These are phyloP conservation scores for Aleiodes testaceus DNA, from an alignment of 2,888 invertebrate species.

Conservation along the genomic window DNA sequence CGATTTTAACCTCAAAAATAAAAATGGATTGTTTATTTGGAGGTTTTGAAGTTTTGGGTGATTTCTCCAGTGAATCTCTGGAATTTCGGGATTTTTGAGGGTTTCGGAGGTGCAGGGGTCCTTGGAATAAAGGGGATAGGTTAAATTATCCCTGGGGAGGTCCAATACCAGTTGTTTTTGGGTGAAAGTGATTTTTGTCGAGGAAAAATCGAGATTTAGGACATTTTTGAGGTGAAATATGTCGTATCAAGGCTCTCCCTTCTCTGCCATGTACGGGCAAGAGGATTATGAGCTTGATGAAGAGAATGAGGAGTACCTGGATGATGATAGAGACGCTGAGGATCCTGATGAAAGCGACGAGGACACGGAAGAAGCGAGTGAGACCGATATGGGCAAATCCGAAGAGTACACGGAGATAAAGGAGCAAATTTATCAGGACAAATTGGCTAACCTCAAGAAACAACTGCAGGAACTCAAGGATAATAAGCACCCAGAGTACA, in stretches of 20 bases:
- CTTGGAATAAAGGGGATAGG: too few species aligned
- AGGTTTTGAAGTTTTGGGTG: too few species aligned
- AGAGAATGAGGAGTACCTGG: constrained; percentile 81
- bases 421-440: constrained; percentile 94
- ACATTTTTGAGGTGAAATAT: constrained; percentile 65
- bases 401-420: constrained; percentile 89
- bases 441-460: constrained; percentile 89
- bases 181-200: not conserved
- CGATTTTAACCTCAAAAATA: too few species aligned
- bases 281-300: constrained; percentile 85
- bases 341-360: constrained; percentile 78
- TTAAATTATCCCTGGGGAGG: not conserved
- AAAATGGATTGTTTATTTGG: too few species aligned
- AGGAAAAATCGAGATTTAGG: not conserved
- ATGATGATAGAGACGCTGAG: constrained; percentile 81
- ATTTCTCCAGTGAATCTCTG: too few species aligned
- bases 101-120: too few species aligned
- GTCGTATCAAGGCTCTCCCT: constrained; percentile 81
- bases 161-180: not conserved
- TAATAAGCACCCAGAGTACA: constrained; percentile 89
- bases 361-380: constrained; percentile 97
- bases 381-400: constrained; percentile 90
- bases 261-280: constrained; percentile 78
- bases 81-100: too few species aligned
- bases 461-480: constrained; percentile 92